Evolutionary conservation across 1,140 invertebrate species (phyloP), one percentile per base, ranked within the genome.

Genomic region (Meloidogyne hapla): DNA sequence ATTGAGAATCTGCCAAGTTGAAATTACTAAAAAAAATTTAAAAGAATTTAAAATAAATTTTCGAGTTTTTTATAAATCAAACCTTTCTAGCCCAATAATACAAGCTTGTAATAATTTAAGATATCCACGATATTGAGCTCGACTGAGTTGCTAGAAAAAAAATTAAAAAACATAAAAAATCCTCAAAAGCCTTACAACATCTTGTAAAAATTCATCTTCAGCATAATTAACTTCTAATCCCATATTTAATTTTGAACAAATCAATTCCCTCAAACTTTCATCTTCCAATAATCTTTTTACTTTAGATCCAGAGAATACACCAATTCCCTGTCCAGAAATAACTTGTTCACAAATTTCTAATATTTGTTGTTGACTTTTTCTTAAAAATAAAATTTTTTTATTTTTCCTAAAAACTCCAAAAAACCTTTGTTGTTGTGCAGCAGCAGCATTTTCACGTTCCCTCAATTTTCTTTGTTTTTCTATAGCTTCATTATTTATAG

Each of bases 281-380:
- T 99, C 96, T 88, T 99, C 96, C 94, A 99, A 96, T 6, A 99
- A 88, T 87, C 96, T 96, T 85, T 94, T 95, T 23, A 99, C 89
- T 45, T 95, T 91, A 85, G 93, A 95, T 8, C 96, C 88, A 88
- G 98, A 96, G 23, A 99, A 89, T 94, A 96, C 98, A 45, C 95
- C 94, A 18, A 99, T 92, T 2, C 96, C 95, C 89, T 99, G 94
- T 12, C 96, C 97, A 65, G 93, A 92, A 66, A 98, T 85, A 5
- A 98, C 94, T 89, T 93, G 93, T 85, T 91, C 93, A 12, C 96
- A 92, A 38, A 96, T 90, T 91, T 96, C 89, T 79, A 90, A 89
- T 63, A 91, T 81, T 76, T 90, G 90, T 78, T 89, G 88, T 81
- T 91, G 91, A 78, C 90, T 91, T 79, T 91, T 91, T 85, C 89